Evolutionary conservation across 1,140 invertebrate genomes (phyloP), one percentile per base, ranked within the genome.

Genomic region (Popillia japonica): DNA sequence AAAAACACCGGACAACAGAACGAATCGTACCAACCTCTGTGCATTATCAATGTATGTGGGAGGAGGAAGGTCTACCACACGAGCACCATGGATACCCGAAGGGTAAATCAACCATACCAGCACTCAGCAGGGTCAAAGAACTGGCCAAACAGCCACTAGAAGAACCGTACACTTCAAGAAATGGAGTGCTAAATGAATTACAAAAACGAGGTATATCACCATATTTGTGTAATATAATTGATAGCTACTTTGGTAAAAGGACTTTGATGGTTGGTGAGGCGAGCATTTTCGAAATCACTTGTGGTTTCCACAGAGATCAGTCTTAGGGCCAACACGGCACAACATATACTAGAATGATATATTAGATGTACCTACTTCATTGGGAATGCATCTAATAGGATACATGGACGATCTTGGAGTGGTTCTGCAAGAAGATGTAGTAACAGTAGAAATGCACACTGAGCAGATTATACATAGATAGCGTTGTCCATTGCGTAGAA

Each of bases 391-490:
- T 20, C n/a, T n/a, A n/a, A n/a, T n/a, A n/a, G n/a, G n/a, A n/a
- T n/a, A n/a, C n/a, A n/a, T n/a, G n/a, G n/a, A n/a, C n/a, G n/a
- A n/a, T n/a, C n/a, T n/a, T n/a, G n/a, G n/a, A n/a, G n/a, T n/a
- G n/a, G n/a, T n/a, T n/a, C n/a, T n/a, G n/a, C n/a, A n/a, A 14
- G 11, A 6, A 6, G 6, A 6, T 59, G 11, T 6, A 20, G n/a
- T 6, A 6, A 20, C 3, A 7, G 55, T 59, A 6, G 55, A 59
- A 42, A 42, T 10, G 11, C n/a, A 20, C 6, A 4, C 55, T n/a
- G 55, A 59, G 55, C 55, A 59, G 55, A 59, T 59, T 59, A 59
- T 59, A n/a, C n/a, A n/a, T n/a, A n/a, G n/a, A n/a, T n/a, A n/a
- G n/a, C n/a, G n/a, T n/a, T n/a, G n/a, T n/a, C n/a, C n/a, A n/a